These are phyloP conservation scores for Luperina nickerlii DNA, from an alignment of 2,888 invertebrate species.

Conservation along the genomic window DNA sequence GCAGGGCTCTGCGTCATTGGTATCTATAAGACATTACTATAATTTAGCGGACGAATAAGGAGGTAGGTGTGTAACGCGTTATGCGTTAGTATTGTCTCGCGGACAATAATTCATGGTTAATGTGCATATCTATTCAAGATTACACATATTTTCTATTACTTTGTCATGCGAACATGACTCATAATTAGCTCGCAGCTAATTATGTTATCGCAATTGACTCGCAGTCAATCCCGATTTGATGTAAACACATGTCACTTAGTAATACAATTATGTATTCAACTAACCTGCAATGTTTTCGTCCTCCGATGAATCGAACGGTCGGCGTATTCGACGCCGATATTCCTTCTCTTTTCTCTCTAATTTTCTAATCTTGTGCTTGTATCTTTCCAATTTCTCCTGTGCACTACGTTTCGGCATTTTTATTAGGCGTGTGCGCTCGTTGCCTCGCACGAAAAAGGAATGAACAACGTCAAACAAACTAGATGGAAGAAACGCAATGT, in stretches of 20 bases:
- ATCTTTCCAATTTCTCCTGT: neutral
- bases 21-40: neutral
- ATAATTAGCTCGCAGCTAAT: constrained; percentile 6
- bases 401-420: neutral
- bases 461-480: neutral
- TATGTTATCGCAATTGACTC: neutral
- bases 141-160: neutral
- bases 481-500: neutral
- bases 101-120: constrained; percentile 1
- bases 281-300: neutral
- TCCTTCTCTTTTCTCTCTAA: neutral
- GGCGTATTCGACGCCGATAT: neutral
- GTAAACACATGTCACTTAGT: neutral
- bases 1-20: neutral
- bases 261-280: neutral
- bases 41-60: neutral
- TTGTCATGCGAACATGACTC: neutral
- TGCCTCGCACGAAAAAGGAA: neutral
- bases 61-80: neutral
- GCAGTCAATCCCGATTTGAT: neutral
- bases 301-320: neutral
- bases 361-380: neutral
- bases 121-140: neutral
- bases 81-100: neutral
- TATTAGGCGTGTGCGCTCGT: neutral